Base-by-base conservation (phyloP, 2,888 invertebrate genomes). In the Hydrotaea cyrtoneurina region DNA sequence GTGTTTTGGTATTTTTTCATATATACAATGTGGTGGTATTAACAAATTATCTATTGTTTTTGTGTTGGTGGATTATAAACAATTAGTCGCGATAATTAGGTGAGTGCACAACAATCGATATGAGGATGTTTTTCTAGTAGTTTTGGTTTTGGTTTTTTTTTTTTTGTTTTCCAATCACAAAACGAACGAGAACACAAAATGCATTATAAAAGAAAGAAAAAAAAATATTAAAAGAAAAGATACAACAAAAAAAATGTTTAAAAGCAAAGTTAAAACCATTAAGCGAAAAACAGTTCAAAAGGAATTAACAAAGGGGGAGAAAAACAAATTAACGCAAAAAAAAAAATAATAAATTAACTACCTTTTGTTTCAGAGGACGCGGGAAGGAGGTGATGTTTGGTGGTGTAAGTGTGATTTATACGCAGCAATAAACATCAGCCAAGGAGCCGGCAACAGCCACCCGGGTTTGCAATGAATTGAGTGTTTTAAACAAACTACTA, bases 221-320 rank as follows among this genome's bases (percentile, higher is more conserved):
- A 59, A 59, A 71, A 71, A 10, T 55, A 46, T 59, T 66, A 46
- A 43, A 74, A 53, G 59, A 26, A 31, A 23, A 57, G 23, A 21
- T 31, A 26, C 31, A 62, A 62, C n/a, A 62, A 59, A 11, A 26
- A 26, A 59, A 31, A 8, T n/a, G n/a, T 31, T 39, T 26, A 59
- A 66, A 83, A 83, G 83, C 79, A 71, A 73, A 72, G 50, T 59
- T 74, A 74, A 76, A 76, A 31, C 50, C n/a, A 50, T n/a, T 15
- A 82, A 78, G 82, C 78, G 73, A 72, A 53, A 82, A 53, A 82
- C 75, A 82, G 71, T 50, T 74, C 50, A 50, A 50, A 50, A 43
- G 43, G 43, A 43, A 13, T 43, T 43, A 13, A 43, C 31, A 43
- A 15, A 50, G 50, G n/a, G n/a, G 50, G 50, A n/a, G 50, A n/a